Base-by-base conservation (phyloP, 1,140 invertebrate genomes). In the Cryptotermes secundus region DNA sequence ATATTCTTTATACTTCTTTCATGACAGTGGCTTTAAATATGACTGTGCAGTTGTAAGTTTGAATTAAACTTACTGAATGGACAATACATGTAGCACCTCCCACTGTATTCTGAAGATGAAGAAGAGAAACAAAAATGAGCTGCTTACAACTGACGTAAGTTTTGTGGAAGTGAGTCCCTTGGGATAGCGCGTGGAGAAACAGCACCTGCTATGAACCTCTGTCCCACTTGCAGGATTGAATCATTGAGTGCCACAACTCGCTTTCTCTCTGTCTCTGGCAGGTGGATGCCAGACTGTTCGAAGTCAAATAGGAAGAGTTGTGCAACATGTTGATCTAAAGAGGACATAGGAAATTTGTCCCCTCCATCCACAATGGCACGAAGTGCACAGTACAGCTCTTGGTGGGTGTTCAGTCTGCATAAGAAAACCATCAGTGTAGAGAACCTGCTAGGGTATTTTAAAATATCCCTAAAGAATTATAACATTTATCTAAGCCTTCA, bases 271-370 rank as follows among this genome's bases (percentile, higher is more conserved):
- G 91, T 88, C 86, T 97, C 95, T n/a, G 94, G 92, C 82, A 99
- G 91, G 89, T 99, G 97, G 86, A 99, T 99, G 14, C 98, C 98
- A 90, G 95, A 95, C 89, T 99, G 97, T 89, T 99, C 97, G 91
- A 99, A 99, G 89, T 99, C 98, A 90, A 98, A 97, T 49, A 98
- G 89, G 91, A 99, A 99, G 83, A 99, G 89, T 87, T 95, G 92
- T 2, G 95, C 94, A 6, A 99, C 95, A 90, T 98, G 95, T 80
- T 94, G 88, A 88, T 99, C 98, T 3, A 96, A 93, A 1, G 93
- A 92, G 82, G 92, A 94, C 14, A 93, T 96, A 65, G 91, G 89
- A 31, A 93, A 31, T 49, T 92, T 89, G 88, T 99, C 97, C 22
- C 95, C 96, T 34, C 93, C 89, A 81, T 92, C 89, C 1, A 95